These are phyloP conservation scores for Calephelis nemesis DNA, from an alignment of 1,140 invertebrate genomes.

Conservation along the genomic window DNA sequence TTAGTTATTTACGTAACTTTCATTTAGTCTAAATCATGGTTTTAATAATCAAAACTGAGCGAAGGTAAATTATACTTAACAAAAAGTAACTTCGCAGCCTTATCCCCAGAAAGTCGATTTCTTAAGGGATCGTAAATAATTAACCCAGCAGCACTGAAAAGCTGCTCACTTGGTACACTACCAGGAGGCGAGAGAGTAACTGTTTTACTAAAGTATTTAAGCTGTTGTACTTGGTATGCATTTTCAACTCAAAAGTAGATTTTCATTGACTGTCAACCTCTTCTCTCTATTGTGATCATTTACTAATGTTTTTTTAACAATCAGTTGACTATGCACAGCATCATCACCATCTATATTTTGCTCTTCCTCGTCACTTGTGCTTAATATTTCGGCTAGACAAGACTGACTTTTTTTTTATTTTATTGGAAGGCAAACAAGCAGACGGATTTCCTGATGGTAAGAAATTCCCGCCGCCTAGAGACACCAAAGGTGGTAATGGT, in stretches of 20 bases:
- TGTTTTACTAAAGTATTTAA: constrained; percentile 4
- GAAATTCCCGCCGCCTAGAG: too few species aligned
- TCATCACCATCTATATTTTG: constrained; percentile 10
- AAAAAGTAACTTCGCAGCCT: constrained; percentile 43
- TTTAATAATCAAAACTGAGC: too few species aligned
- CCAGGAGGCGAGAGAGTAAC: constrained; percentile 24
- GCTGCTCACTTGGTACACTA: constrained; percentile 29
- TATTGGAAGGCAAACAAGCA: too few species aligned
- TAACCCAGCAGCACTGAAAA: constrained; percentile 32
- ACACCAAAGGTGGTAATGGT: too few species aligned
- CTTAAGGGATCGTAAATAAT: constrained; percentile 34
- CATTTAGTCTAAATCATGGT: too few species aligned
- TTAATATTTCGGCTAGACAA: constrained; percentile 13
- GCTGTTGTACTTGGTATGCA: not conserved
- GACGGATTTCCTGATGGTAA: too few species aligned
- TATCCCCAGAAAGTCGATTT: constrained; percentile 30
- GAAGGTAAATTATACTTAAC: constrained; percentile 41
- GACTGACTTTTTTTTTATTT: too few species aligned
- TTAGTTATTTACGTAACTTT: too few species aligned
- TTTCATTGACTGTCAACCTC: constrained; percentile 11
- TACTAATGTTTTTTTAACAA: constrained; percentile 15
- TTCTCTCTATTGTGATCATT: constrained; percentile 10
- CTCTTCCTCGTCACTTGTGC: constrained; percentile 10
- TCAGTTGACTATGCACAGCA: not conserved
- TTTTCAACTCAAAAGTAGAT: not conserved